These are phyloP conservation scores for Diploscapter pachys DNA, from an alignment of 1,140 invertebrate species.

Conservation along the genomic window DNA sequence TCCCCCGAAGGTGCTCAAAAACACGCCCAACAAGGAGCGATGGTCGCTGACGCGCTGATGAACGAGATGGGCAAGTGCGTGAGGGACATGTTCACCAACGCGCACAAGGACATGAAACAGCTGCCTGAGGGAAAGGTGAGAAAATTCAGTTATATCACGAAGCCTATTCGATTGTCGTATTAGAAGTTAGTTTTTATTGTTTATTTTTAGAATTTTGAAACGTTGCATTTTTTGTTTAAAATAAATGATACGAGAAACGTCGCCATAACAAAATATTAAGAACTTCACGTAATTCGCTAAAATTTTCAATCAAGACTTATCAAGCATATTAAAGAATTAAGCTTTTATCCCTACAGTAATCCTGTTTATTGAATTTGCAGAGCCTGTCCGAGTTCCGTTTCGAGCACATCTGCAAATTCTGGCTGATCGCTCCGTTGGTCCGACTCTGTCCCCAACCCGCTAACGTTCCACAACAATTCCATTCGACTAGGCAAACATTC, in stretches of 20 bases:
- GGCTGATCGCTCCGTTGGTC: constrained; percentile 20
- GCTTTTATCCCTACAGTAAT: too few relatives aligned
- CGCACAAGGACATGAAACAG: constrained; percentile 12
- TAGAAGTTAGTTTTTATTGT: neutral
- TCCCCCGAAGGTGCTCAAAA: constrained; percentile 11
- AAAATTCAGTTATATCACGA: neutral
- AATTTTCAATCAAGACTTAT: too few relatives aligned
- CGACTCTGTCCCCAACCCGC: constrained; percentile 21
- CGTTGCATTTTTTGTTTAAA: too few relatives aligned
- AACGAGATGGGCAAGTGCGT: constrained; percentile 28
- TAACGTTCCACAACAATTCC: constrained; percentile 2
- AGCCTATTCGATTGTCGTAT: neutral
- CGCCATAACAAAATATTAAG: too few relatives aligned
- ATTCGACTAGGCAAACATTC: constrained; percentile 2
- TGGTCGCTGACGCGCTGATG: constrained; percentile 27
- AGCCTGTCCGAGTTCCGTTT: constrained; percentile 13
- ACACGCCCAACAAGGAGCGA: constrained; percentile 25
- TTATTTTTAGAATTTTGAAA: constrained; percentile 6
- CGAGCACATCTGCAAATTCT: constrained; percentile 20
- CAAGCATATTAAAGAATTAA: too few relatives aligned
- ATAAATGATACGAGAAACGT: too few relatives aligned
- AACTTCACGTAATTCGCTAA: too few relatives aligned
- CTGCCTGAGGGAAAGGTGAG: constrained; percentile 5
- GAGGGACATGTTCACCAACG: constrained; percentile 7
- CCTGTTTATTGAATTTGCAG: neutral